These are phyloP conservation scores for Marmota flaviventris DNA, from an alignment of 2,113 vertebrate genomes.

Conservation along the genomic window DNA sequence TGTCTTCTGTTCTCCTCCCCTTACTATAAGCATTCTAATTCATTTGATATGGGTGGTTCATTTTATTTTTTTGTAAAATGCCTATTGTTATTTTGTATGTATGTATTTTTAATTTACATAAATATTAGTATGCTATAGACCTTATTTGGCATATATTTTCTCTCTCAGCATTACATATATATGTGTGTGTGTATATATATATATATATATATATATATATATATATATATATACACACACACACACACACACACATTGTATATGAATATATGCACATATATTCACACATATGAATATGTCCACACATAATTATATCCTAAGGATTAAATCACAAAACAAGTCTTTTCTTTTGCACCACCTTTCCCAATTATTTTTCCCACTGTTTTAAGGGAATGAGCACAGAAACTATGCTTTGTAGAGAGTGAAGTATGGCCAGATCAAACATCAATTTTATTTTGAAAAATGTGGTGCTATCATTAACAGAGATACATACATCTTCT, in stretches of 20 bases:
- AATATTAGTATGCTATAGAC: neutral
- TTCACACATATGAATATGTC: neutral
- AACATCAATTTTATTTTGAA: constrained; percentile 45
- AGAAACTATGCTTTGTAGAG: neutral
- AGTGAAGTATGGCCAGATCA: neutral
- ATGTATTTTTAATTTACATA: constrained; percentile 30
- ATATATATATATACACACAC: neutral
- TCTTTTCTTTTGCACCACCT: neutral
- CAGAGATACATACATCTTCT: neutral
- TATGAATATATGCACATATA: too few relatives aligned
- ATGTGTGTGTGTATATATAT: too few relatives aligned
- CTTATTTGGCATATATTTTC: neutral
- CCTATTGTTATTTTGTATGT: neutral
- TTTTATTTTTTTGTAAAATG: constrained; percentile 49
- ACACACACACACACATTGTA: neutral
- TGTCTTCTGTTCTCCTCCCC: neutral
- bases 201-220: neutral
- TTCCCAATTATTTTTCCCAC: neutral
- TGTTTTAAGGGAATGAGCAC: neutral
- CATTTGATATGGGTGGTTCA: neutral
- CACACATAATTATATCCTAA: constrained; percentile 33
- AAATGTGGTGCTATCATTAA: neutral
- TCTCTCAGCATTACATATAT: neutral
- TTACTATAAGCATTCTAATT: constrained; percentile 34
- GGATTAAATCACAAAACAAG: constrained; percentile 42